phyloP scores from a whole-genome alignment of 2,113 vertebrate species.

The Psittacus erithacus region DNA sequence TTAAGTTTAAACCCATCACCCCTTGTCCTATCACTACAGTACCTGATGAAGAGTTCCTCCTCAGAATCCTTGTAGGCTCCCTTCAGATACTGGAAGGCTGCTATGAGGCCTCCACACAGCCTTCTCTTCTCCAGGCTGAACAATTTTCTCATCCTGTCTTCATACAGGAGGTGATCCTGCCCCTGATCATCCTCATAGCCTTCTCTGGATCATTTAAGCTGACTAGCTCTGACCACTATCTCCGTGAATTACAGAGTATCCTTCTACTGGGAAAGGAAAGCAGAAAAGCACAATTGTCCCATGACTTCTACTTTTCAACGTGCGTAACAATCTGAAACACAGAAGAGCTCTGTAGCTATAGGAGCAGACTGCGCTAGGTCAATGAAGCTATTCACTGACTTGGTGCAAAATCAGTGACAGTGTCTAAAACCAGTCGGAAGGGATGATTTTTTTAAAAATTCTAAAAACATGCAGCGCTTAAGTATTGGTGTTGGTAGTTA shows the following conservation, averaged over 20 bases:
- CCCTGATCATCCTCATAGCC: background rate
- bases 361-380: accelerated
- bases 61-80: background rate
- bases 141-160: background rate
- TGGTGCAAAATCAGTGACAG: background rate
- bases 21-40: background rate
- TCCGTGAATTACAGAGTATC: background rate
- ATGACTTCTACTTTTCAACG: background rate
- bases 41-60: background rate
- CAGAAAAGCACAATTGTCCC: background rate
- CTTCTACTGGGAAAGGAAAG: background rate
- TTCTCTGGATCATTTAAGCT: background rate
- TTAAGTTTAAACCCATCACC: background rate
- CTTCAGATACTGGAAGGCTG: background rate
- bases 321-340: background rate
- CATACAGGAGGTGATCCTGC: background rate
- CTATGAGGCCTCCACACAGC: background rate
- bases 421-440: background rate
- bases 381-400: background rate
- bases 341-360: background rate
- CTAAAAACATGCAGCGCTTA: background rate
- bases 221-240: background rate
- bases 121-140: background rate
- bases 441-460: background rate
- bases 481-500: background rate